Percentiles rank a stretch among this genome's conserved stretches.
Conservation (phyloP, 2,797 vertebrate species). For the Falco columbarius region DNA sequence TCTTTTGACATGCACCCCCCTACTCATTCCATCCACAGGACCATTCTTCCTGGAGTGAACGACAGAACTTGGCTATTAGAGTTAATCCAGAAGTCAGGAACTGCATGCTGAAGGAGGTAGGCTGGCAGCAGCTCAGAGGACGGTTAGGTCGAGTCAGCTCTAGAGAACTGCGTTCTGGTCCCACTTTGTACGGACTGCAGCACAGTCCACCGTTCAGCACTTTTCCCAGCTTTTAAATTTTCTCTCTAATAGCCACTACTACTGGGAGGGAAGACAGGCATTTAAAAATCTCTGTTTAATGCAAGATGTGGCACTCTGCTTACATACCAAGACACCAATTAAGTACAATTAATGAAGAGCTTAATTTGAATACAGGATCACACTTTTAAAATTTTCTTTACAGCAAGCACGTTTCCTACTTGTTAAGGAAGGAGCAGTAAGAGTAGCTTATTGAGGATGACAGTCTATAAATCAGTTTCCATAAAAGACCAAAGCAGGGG, state of each 20-base stretch:
- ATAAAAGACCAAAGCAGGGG: background rate
- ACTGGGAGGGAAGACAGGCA: background rate
- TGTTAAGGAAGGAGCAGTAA: background rate
- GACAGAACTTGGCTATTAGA: background rate
- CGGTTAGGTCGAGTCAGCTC: background rate
- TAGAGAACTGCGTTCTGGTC: background rate
- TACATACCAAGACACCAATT: background rate
- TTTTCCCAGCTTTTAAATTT: background rate
- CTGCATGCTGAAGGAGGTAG: fast-evolving
- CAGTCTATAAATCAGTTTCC: background rate
- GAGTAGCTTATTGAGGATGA: background rate
- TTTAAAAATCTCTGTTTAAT: background rate
- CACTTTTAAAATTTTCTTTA: background rate
- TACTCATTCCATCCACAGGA: background rate
- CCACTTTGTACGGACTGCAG: background rate
- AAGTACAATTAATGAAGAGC: background rate
- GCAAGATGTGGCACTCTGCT: background rate
- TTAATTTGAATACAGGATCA: background rate
- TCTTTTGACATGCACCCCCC: fast-evolving
- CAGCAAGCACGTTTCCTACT: background rate
- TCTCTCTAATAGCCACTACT: background rate
- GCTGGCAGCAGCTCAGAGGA: background rate
- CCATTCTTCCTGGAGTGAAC: background rate
- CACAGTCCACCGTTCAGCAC: background rate
- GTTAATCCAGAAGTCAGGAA: background rate